Evolutionary conservation across 2,888 invertebrate genomes (phyloP), one percentile per base, ranked within the genome.

Genomic region (Heteromurus nitidus): DNA sequence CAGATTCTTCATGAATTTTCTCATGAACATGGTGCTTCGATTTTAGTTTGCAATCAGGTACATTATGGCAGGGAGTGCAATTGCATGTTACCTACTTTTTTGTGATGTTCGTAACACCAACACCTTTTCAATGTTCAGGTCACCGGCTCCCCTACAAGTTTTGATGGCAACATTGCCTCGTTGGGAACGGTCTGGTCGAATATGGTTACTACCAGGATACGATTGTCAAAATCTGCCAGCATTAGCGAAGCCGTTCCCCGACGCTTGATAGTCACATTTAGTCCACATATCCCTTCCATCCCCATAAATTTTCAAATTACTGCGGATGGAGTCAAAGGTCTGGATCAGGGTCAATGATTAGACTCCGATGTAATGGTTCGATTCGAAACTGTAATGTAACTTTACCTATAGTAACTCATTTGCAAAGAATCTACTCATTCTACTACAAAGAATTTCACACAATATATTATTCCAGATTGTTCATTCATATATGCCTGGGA

Each of bases 11-110:
- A 92, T 65, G 89, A 90, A 75, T 89, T 94, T 64, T 90, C 91
- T 13, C 89, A 90, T 28, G 89, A 91, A 74, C 89, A 92, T 88
- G 89, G 91, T 24, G 89, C 93, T 69, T 92, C 92, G 7, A 89
- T 94, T 53, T 88, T 95, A 65, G 93, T 94, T 88, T 91, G 93
- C 2, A 95, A 95, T 90, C 95, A 95, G 91, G 94, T 94, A 70
- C 1, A 9, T 44, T n/a, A n/a, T n/a, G n/a, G n/a, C n/a, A n/a
- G n/a, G n/a, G n/a, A n/a, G n/a, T n/a, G n/a, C n/a, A n/a, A n/a
- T n/a, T n/a, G n/a, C n/a, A n/a, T n/a, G n/a, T n/a, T n/a, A n/a
- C n/a, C n/a, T n/a, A n/a, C n/a, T n/a, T n/a, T n/a, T n/a, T n/a
- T n/a, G n/a, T n/a, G n/a, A n/a, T n/a, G n/a, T n/a, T n/a, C n/a